Conservation (phyloP, 2,113 vertebrate genomes). For the Hypanus sabinus region DNA sequence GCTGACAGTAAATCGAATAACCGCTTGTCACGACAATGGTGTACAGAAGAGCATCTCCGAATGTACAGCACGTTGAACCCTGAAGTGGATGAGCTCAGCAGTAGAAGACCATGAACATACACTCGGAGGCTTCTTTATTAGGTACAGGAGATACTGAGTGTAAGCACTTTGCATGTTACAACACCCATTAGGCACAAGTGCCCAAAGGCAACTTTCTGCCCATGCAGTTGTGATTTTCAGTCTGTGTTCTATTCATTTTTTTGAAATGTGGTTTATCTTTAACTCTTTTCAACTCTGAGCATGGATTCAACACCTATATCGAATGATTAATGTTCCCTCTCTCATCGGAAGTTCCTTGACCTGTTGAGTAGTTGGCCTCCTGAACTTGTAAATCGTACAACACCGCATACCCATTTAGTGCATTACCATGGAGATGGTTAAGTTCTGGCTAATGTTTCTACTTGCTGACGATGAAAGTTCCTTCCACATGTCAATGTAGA, state of each 20-base stretch:
- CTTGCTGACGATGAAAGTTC: constrained; percentile 15
- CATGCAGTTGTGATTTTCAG: background rate
- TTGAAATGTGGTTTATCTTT: background rate
- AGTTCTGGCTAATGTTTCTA: constrained; percentile 4
- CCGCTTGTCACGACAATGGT: too few relatives aligned
- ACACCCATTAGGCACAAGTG: too few relatives aligned
- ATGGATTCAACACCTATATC: background rate
- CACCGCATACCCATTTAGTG: background rate
- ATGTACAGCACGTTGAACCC: too few relatives aligned
- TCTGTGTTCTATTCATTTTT: background rate
- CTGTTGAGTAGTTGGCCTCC: background rate
- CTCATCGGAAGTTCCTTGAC: background rate
- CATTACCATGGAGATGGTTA: background rate
- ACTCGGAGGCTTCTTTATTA: too few relatives aligned
- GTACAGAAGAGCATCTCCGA: too few relatives aligned
- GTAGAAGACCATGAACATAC: too few relatives aligned
- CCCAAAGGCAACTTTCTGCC: background rate
- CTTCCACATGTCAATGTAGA: background rate
- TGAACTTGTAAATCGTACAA: background rate
- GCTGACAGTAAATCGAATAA: too few relatives aligned
- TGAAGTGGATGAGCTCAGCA: too few relatives aligned
- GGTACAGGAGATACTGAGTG: too few relatives aligned
- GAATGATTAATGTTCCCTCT: background rate
- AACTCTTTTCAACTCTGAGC: background rate
- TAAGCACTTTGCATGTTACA: background rate